Percentiles rank a stretch among this genome's conserved stretches.
phyloP scores from a whole-genome alignment of 2,888 invertebrate species.

The Mycalesis mineus region DNA sequence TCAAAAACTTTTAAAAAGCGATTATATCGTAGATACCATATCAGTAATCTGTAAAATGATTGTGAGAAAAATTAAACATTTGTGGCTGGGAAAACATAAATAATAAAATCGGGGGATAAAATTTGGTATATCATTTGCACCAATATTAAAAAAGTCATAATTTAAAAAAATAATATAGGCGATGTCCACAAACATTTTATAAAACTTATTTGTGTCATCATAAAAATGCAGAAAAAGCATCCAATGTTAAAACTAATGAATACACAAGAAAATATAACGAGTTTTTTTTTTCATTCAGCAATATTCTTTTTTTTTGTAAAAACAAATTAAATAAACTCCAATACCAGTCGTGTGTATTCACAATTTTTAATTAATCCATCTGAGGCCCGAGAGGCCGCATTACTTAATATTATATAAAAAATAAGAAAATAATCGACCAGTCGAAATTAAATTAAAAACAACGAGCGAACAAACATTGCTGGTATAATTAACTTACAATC shows the following conservation, averaged over 20 bases:
- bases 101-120: too few relatives aligned
- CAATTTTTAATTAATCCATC: constrained; percentile 7
- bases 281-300: background rate
- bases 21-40: too few relatives aligned
- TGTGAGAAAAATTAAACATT: too few relatives aligned
- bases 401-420: constrained; percentile 29
- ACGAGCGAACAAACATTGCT: constrained; percentile 54
- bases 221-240: constrained; percentile 19
- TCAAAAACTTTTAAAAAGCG: too few relatives aligned
- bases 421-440: constrained; percentile 40
- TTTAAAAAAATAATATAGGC: constrained; percentile 15
- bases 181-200: constrained; percentile 24
- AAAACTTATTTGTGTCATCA: constrained; percentile 23
- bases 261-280: constrained; percentile 18
- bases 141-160: too few relatives aligned
- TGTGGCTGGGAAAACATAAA: too few relatives aligned
- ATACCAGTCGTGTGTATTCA: constrained; percentile 19
- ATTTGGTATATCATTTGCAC: too few relatives aligned
- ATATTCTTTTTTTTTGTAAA: background rate
- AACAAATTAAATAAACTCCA: background rate
- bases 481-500: constrained; percentile 47
- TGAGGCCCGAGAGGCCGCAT: constrained; percentile 11
- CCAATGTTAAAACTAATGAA: constrained; percentile 12
- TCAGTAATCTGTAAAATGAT: too few relatives aligned
- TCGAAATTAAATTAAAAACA: constrained; percentile 49